Evolutionary conservation across 2,888 invertebrate species (phyloP).

Genomic region (Rhimphoctona megacephalus): DNA sequence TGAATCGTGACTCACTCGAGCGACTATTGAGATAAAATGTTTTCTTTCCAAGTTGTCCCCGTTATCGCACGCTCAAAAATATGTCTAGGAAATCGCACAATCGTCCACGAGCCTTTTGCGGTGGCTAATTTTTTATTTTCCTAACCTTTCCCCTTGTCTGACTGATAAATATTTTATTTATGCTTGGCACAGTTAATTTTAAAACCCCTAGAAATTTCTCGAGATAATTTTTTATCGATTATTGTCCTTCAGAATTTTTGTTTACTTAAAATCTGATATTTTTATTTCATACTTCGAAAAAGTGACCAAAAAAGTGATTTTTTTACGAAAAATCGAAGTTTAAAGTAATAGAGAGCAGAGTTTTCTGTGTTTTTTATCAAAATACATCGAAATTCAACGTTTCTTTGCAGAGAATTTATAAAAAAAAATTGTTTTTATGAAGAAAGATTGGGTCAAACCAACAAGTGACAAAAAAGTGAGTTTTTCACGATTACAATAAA

Average conservation of each 20-base stretch:
- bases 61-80: slow-evolving; percentile 16
- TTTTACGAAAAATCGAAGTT: too few species aligned
- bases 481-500: not conserved
- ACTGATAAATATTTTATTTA: not conserved
- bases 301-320: too few species aligned
- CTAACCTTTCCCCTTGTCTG: not conserved
- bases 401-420: not conserved
- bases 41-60: slow-evolving; percentile 11
- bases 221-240: not conserved
- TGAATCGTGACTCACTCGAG: slow-evolving; percentile 40
- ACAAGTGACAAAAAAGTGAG: not conserved
- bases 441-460: not conserved
- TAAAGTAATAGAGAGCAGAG: too few species aligned
- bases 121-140: not conserved
- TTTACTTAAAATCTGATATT: not conserved
- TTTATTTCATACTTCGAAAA: not conserved
- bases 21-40: slow-evolving; percentile 16
- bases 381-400: not conserved
- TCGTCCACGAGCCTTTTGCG: not conserved
- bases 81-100: not conserved
- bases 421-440: not conserved
- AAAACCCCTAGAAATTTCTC: not conserved
- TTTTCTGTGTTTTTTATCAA: not conserved
- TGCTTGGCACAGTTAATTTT: not conserved
- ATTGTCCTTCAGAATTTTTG: not conserved